Evolutionary conservation across 2,888 invertebrate species (phyloP), one percentile per base, ranked within the genome.

Genomic region (Epiblema foenella): DNA sequence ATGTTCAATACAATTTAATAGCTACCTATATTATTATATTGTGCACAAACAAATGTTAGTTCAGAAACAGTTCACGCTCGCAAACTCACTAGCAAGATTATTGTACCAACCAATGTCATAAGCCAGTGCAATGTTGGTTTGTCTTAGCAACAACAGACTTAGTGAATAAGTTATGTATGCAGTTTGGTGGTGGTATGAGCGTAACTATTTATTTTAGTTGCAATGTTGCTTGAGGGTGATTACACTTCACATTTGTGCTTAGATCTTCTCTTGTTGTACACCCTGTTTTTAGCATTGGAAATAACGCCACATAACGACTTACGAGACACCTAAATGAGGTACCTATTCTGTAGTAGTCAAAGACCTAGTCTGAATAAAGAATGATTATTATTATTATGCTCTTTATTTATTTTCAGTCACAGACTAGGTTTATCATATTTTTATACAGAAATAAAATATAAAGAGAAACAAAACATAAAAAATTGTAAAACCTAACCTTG

Each of bases 111-210:
- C 85, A 84, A 85, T 85, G 82, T 85, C 84, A 87, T 89, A 88
- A 88, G 85, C 84, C 77, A 73, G 73, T 80, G 79, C 80, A 77
- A 82, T 79, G 82, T 81, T 72, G 80, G 88, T 88, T 89, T 88
- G 85, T 85, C 83, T 89, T 86, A 76, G 78, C 73, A 72, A 81
- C 69, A 69, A 69, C 59, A 86, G 81, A 79, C 76, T 81, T 82
- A 78, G 82, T 83, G 77, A 84, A 86, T 86, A 85, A 83, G 81
- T 82, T 85, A 79, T 75, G 73, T 77, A 76, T 77, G 78, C 78
- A 73, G 60, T 72, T 73, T 72, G 62, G 65, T 56, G n/a, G n/a
- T n/a, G n/a, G 72, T 70, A 65, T 60, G 58, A 62, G 60, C 51
- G 46, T n/a, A 33, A 60, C 65, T 73, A 58, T 69, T 56, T 64